phyloP scores from a whole-genome alignment of 2,113 vertebrate species.

The Amia ocellicauda region DNA sequence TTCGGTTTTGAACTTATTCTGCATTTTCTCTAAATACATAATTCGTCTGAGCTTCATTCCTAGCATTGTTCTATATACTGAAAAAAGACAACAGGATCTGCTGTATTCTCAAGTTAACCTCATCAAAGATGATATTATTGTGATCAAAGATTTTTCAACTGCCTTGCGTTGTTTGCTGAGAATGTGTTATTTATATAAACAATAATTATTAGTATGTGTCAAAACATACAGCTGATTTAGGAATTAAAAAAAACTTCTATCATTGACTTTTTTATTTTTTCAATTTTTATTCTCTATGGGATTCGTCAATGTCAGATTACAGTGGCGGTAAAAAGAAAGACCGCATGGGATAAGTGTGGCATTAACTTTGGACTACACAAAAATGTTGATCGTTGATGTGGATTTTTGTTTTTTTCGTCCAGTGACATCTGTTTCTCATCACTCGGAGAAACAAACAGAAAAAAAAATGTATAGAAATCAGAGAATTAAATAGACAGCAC shows the following conservation, averaged over 20 bases:
- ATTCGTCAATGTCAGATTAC: neutral
- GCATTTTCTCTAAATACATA: too few relatives aligned
- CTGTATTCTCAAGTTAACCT: constrained; percentile 6
- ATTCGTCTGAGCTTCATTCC: neutral
- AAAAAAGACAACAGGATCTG: constrained; percentile 3
- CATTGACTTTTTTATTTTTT: too few relatives aligned
- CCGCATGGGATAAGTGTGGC: neutral
- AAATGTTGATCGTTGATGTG: neutral
- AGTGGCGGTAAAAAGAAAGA: neutral
- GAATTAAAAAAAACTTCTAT: too few relatives aligned
- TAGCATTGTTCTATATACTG: constrained; percentile 6
- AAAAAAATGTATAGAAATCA: neutral
- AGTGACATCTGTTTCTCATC: constrained; percentile 12
- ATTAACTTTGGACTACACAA: neutral
- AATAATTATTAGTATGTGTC: constrained; percentile 6
- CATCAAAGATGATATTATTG: neutral
- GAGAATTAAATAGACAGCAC: neutral
- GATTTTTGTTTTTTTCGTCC: neutral
- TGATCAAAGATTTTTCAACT: constrained; percentile 12
- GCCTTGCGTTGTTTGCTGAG: neutral
- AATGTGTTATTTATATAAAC: constrained; percentile 1
- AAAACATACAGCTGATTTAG: neutral
- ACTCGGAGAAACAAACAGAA: neutral
- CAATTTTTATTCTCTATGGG: neutral
- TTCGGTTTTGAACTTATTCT: too few relatives aligned